Evolutionary conservation across 2,797 vertebrate species (phyloP).

Genomic region (Enteromius mattozi): DNA sequence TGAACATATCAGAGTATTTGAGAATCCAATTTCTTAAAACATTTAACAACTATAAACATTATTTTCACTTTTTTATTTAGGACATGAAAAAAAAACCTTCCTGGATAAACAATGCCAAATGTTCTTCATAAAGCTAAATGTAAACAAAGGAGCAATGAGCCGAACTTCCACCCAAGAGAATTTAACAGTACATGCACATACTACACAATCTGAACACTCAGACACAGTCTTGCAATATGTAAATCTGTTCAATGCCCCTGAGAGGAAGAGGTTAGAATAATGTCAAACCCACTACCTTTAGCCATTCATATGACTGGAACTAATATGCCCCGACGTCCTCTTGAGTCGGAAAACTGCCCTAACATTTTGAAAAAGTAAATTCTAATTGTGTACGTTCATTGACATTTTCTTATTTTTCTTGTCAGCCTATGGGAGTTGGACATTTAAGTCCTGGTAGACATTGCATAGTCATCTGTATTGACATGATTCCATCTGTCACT

Average conservation of each 20-base stretch:
- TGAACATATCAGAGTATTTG: neutral
- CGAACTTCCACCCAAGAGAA: neutral
- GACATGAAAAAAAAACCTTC: neutral
- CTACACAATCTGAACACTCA: conserved; percentile 12
- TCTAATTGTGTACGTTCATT: conserved; percentile 45
- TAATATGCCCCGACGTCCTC: conserved; percentile 25
- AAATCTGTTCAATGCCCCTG: conserved; percentile 42
- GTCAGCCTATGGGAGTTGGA: conserved; percentile 41
- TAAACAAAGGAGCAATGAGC: conserved; percentile 2
- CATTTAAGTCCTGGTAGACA: conserved; percentile 42
- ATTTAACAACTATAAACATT: neutral
- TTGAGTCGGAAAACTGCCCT: conserved; percentile 18
- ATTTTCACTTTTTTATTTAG: neutral
- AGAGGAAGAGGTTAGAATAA: conserved; percentile 44
- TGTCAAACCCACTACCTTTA: conserved; percentile 44
- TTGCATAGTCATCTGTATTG: conserved; percentile 34
- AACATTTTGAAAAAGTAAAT: conserved; percentile 45
- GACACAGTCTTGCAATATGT: conserved; percentile 32
- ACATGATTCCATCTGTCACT: conserved; percentile 47
- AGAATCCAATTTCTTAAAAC: neutral
- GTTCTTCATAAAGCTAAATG: conserved; percentile 2
- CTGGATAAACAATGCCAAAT: neutral
- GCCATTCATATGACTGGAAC: conserved; percentile 46
- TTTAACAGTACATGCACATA: conserved; percentile 14
- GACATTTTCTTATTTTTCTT: conserved; percentile 53